Base-by-base conservation (phyloP, 2,888 invertebrate species). In the Apomyelois bistriatella region DNA sequence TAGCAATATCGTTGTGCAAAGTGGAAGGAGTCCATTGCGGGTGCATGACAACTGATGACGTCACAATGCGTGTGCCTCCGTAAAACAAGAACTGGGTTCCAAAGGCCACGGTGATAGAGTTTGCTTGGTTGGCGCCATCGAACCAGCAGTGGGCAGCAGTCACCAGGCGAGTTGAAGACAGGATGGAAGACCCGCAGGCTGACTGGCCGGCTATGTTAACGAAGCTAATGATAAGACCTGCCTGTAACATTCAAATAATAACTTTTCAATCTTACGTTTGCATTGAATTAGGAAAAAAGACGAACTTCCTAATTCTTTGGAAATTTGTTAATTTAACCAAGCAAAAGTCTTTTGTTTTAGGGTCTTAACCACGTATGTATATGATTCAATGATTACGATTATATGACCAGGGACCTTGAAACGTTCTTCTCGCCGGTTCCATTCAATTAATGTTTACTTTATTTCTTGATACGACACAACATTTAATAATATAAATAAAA, bases 71-170 rank as follows among this genome's bases (percentile, higher is more conserved):
- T 1, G 64, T 70, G 16, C 83, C 83, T 0, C 80, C 83, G 1
- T 37, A 58, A 68, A 74, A 79, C 16, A 84, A 65, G 54, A 52
- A 65, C 8, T 68, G 64, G 1, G 77, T 71, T 46, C 81, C 82
- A 1, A 82, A 68, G n/a, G 82, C 77, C 1, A 78, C 80, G 0
- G 55, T 53, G 62, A 81, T 76, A 58, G 63, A 64, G 54, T 57
- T 61, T 2, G 73, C 82, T 35, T 77, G 77, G 46, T 64, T 63
- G 5, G 8, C 0, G 7, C 76, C 76, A 35, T 82, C 79, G 52
- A 58, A 64, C 82, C 82, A 82, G 66, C 84, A 84, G 63, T 84
- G 84, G 9, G 83, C 83, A 0, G 83, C 82, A 0, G 84, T 84
- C 10, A 80, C 66, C n/a, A 78, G 58, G 0, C 79, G 70, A 58